phyloP scores from a whole-genome alignment of 2,797 vertebrate species.

The Crocidura indochinensis region DNA sequence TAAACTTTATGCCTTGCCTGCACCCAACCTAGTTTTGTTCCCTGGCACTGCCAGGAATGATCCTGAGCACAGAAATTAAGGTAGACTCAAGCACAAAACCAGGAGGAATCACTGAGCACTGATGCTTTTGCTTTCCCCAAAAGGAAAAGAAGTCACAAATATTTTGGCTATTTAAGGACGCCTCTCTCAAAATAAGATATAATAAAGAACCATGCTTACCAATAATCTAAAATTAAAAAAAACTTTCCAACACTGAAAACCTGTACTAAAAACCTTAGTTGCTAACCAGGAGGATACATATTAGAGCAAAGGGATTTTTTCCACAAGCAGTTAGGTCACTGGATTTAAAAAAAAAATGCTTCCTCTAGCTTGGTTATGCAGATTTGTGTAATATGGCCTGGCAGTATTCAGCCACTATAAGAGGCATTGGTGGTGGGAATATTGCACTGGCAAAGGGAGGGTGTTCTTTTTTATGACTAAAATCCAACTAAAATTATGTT shows the following conservation, averaged over 20 bases:
- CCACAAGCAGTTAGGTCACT: not conserved
- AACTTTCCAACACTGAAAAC: not conserved
- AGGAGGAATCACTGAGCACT: too few species aligned
- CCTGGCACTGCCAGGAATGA: too few species aligned
- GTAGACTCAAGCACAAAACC: too few species aligned
- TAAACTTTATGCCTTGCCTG: too few species aligned
- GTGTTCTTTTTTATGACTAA: too few species aligned
- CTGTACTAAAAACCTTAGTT: conserved; percentile 31
- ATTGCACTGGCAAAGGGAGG: too few species aligned
- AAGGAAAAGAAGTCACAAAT: not conserved
- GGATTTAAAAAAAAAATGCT: not conserved
- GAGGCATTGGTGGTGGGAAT: too few species aligned
- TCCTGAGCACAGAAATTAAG: too few species aligned
- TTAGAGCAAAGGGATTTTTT: not conserved
- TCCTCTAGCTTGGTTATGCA: not conserved
- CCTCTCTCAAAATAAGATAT: conserved; percentile 30
- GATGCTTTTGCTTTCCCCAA: too few species aligned
- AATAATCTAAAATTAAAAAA: conserved; percentile 51
- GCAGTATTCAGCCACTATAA: conserved; percentile 21
- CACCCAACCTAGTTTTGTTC: too few species aligned
- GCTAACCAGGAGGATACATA: not conserved
- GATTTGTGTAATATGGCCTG: not conserved
- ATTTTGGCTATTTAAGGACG: not conserved
- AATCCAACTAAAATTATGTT: too few species aligned
- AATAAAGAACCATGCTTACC: conserved; percentile 28